Percentiles rank a stretch among this genome's conserved stretches.
Evolutionary conservation across 2,888 invertebrate genomes (phyloP).

Genomic region (Platypus cylindrus): DNA sequence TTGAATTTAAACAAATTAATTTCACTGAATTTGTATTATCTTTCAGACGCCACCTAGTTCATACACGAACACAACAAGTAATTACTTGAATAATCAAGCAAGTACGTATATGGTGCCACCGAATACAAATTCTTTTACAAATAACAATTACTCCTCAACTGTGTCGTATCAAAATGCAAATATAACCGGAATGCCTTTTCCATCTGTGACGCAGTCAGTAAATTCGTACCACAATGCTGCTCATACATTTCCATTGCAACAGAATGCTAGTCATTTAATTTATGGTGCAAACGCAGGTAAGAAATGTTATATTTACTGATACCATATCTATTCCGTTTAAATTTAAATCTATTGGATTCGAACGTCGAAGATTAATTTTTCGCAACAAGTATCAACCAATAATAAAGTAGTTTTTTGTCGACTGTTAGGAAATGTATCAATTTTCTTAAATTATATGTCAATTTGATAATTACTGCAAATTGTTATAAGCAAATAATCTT

Average conservation of each 20-base stretch:
- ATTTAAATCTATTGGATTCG: too few species aligned
- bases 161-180: conserved; percentile 24
- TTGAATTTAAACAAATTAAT: background rate
- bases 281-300: conserved; percentile 34
- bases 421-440: too few species aligned
- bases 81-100: conserved; percentile 30
- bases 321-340: too few species aligned
- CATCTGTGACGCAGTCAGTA: conserved; percentile 27
- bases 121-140: conserved; percentile 27
- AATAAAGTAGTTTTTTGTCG: too few species aligned
- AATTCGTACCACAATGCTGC: conserved; percentile 14
- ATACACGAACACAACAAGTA: conserved; percentile 25
- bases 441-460: too few species aligned
- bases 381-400: too few species aligned
- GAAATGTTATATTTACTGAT: conserved; percentile 6
- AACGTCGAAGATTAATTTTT: too few species aligned
- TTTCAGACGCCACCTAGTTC: conserved; percentile 37
- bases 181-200: conserved; percentile 21
- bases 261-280: conserved; percentile 33
- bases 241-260: conserved; percentile 18
- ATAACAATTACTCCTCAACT: conserved; percentile 32
- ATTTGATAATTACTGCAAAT: too few species aligned
- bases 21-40: conserved; percentile 4
- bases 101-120: conserved; percentile 23
- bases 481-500: too few species aligned